Evolutionary conservation across 1,140 invertebrate genomes (phyloP).

Genomic region (Lethocerus indicus): DNA sequence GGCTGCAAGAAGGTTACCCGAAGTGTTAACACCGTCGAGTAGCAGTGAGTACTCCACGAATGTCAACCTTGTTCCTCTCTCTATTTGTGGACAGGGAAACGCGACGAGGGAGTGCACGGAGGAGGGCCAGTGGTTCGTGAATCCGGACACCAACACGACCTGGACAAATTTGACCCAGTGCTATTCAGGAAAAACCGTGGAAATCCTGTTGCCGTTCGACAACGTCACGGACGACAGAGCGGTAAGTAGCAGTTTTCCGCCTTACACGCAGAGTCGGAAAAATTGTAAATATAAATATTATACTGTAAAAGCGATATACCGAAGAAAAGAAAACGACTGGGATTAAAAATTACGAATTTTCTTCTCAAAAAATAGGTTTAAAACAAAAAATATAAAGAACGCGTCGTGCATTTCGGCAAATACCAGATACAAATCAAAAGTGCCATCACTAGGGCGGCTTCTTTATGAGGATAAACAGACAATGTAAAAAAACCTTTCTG

Average conservation of each 20-base stretch:
- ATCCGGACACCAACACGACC: slow-evolving; percentile 23
- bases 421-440: too few species aligned
- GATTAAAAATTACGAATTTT: not conserved
- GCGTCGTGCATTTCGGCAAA: not conserved
- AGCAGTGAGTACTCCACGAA: not conserved
- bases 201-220: not conserved
- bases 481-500: too few species aligned
- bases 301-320: not conserved
- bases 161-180: slow-evolving; percentile 41
- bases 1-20: not conserved
- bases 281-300: not conserved
- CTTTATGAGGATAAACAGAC: too few species aligned
- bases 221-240: not conserved
- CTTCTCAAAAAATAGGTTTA: not conserved
- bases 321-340: too few species aligned
- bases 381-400: not conserved
- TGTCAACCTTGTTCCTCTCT: not conserved
- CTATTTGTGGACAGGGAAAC: slow-evolving; percentile 25
- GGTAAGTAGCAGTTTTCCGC: not conserved
- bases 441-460: too few species aligned
- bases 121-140: slow-evolving; percentile 37
- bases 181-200: not conserved
- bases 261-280: too few species aligned
- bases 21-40: not conserved
- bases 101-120: slow-evolving; percentile 35